Evolutionary conservation across 2,113 vertebrate genomes (phyloP).

Genomic region (Rhea americana): DNA sequence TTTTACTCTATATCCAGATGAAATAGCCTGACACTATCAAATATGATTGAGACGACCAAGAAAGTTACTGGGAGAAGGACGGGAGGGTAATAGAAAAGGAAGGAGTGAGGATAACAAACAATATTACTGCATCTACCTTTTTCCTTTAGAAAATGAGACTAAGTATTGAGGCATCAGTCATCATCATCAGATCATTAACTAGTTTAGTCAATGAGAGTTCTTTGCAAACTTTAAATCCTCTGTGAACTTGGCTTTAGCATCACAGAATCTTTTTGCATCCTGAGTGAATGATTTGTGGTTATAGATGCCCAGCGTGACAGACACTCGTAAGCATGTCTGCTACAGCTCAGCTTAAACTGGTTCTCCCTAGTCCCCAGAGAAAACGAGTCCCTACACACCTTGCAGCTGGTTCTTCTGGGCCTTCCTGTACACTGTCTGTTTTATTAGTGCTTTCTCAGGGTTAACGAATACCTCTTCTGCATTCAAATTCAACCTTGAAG

Average conservation of each 20-base stretch:
- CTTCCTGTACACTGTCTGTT: not conserved
- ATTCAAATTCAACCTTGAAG: not conserved
- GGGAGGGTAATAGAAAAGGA: not conserved
- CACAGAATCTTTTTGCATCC: not conserved
- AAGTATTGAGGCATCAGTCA: not conserved
- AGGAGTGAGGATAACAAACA: not conserved
- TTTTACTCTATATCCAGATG: not conserved
- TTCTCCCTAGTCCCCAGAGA: not conserved
- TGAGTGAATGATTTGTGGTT: not conserved
- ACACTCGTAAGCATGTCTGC: not conserved
- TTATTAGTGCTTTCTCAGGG: not conserved
- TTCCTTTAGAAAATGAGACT: not conserved
- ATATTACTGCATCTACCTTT: not conserved
- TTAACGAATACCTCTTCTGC: not conserved
- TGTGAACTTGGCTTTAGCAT: not conserved
- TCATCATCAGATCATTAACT: not conserved
- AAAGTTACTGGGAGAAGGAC: not conserved
- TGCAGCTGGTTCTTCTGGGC: not conserved
- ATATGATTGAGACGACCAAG: not conserved
- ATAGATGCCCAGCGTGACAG: not conserved
- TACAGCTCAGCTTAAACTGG: not conserved
- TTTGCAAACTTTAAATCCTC: not conserved
- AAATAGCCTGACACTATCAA: not conserved
- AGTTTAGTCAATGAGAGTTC: not conserved
- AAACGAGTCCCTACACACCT: not conserved